Evolutionary conservation across 1,140 invertebrate genomes (phyloP), one percentile per base, ranked within the genome.

Genomic region (Leptopilina boulardi): DNA sequence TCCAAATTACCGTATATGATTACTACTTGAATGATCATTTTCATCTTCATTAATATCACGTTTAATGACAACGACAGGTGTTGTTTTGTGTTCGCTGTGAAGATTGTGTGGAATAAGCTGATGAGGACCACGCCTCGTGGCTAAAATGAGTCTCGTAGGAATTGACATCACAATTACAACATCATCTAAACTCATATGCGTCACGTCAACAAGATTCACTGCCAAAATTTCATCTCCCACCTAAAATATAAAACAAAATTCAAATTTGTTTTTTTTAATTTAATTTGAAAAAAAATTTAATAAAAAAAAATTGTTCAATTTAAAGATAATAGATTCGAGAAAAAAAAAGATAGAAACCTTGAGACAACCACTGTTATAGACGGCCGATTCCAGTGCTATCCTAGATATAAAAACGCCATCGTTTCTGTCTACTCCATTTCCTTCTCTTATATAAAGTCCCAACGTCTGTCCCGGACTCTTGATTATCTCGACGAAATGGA

Each of bases 91-190:
- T 87, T 97, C 96, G 1, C 94, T 92, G 54, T 90, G 89, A 81
- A 89, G 89, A 82, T 83, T 90, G 15, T 91, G 90, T 15, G 89
- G 84, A 13, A 91, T 75, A 9, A 87, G 83, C 74, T 91, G 90
- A 74, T 94, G 94, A 38, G 92, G 88, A 76, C 95, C 92, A 84
- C 95, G 96, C 79, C 98, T 93, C 59, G 97, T 98, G 77, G 97
- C 98, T 71, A 99, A 93, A 23, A 99, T 95, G 82, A 99, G 93
- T 82, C 98, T 94, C 84, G 98, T 93, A 0, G 99, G 98, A 91
- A 99, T 99, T 82, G 98, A 99, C 97, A 99, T 99, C 84, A 99
- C 97, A 84, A 99, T 98, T 73, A 99, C 98, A 51, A 99, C 98
- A 90, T 99, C 98, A 89, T 99, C 98, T 80, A 99, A 92, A 81